Evolutionary conservation across 2,888 invertebrate genomes (phyloP), one percentile per base, ranked within the genome.

Genomic region (Eupithecia subumbrata): DNA sequence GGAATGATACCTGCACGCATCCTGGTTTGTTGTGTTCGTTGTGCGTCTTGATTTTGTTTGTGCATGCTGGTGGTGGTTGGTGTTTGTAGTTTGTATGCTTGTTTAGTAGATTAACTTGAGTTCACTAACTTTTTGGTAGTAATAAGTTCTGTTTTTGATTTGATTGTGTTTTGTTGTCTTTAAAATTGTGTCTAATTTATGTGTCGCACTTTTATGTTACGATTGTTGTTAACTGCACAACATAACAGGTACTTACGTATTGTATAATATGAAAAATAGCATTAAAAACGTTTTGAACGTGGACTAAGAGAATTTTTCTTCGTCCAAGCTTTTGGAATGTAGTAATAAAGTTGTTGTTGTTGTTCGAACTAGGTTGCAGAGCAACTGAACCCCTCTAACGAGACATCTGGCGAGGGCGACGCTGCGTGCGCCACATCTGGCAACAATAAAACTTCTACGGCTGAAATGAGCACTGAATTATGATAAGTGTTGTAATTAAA

Each of bases 381-480:
- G 93, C 93, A 95, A 95, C 89, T 95, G 88, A 94, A 84, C 78
- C 75, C 84, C 72, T 83, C 82, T 75, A 87, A 86, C 76, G 82
- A 81, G 69, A 78, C 87, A 84, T 85, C 88, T 81, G 88, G 80
- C 77, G 81, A 80, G 64, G 90, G 25, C 45, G 67, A 48, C 52
- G 67, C 48, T 67, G 86, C 69, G 80, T 40, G 83, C 78, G 82
- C 83, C 78, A 83, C 86, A 78, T 84, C 89, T 83, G 84, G 84
- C 82, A 84, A 83, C 84, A 85, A 83, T 84, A 89, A 90, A 80
- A 84, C 90, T 67, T 84, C 90, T 30, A 88, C 85, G 69, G 95
- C 96, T 77, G 96, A 96, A 93, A 96, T 96, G 96, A 96, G 96
- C 90, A 96, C 96, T 80, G 96, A 96, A 91, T 95, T 96, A 86